phyloP scores from a whole-genome alignment of 2,888 invertebrate species.

The Yponomeuta plumbellus region DNA sequence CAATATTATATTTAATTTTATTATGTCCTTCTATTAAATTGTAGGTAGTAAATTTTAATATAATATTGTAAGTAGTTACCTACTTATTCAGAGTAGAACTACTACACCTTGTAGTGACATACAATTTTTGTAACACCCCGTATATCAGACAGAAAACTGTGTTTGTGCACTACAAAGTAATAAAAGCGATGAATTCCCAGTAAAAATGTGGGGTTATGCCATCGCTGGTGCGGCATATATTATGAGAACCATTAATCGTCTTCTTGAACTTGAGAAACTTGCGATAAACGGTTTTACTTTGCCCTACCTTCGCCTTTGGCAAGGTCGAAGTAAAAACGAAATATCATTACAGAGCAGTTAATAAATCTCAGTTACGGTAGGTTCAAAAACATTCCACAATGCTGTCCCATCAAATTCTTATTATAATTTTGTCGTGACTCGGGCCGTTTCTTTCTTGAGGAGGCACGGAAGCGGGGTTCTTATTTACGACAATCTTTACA shows the following conservation, averaged over 20 bases:
- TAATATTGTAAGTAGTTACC: too few relatives aligned
- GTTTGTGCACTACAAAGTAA: too few relatives aligned
- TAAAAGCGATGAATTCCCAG: too few relatives aligned
- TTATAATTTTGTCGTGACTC: conserved; percentile 59
- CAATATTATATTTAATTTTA: too few relatives aligned
- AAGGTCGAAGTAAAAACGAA: conserved; percentile 44
- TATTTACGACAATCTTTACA: conserved; percentile 55
- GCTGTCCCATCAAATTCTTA: conserved; percentile 55
- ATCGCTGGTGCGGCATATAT: neutral
- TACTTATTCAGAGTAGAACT: too few relatives aligned
- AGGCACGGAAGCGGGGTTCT: conserved; percentile 59
- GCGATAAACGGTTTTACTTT: conserved; percentile 35
- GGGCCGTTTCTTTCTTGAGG: conserved; percentile 57
- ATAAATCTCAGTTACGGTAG: conserved; percentile 54
- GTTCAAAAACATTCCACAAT: conserved; percentile 52
- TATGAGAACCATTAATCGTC: neutral
- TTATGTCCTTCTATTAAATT: too few relatives aligned
- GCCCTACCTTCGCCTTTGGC: conserved; percentile 30
- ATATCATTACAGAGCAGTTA: conserved; percentile 43
- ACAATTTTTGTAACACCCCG: too few relatives aligned
- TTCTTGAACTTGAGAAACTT: conserved; percentile 49
- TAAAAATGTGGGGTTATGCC: neutral
- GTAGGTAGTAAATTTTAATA: too few relatives aligned
- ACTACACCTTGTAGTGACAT: too few relatives aligned
- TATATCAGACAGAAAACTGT: too few relatives aligned